Percentiles rank a stretch among this genome's conserved stretches.
phyloP scores from a whole-genome alignment of 2,797 vertebrate species.

The Anisognathus igniventris region DNA sequence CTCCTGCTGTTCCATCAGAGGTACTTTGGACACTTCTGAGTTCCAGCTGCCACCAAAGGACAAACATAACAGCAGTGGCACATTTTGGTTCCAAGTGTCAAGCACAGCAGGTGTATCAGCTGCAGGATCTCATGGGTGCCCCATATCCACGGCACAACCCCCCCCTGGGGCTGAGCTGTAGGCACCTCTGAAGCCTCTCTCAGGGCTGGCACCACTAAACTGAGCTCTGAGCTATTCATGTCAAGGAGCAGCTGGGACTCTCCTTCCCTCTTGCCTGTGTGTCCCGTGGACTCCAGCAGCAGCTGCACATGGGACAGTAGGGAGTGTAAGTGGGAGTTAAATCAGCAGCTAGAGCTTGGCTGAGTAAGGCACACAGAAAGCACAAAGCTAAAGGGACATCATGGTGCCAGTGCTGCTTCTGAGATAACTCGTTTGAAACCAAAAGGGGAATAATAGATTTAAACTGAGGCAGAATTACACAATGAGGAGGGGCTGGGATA shows the following conservation, averaged over 20 bases:
- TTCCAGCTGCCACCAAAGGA: background rate
- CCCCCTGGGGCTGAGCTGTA: background rate
- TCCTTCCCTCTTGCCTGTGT: background rate
- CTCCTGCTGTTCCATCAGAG: background rate
- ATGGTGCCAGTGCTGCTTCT: background rate
- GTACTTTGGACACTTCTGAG: background rate
- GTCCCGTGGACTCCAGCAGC: background rate
- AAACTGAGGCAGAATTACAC: conserved; percentile 36
- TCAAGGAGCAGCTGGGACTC: background rate
- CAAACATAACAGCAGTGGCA: background rate
- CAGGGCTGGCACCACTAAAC: background rate
- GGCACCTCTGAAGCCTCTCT: background rate
- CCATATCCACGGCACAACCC: fast-evolving
- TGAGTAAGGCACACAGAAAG: background rate
- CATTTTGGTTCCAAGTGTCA: background rate
- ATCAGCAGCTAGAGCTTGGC: background rate
- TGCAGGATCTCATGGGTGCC: background rate
- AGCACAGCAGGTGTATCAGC: background rate
- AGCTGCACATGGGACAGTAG: background rate
- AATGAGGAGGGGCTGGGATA: conserved; percentile 29
- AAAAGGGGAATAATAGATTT: conserved; percentile 38
- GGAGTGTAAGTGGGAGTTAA: background rate
- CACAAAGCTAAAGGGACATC: conserved; percentile 7
- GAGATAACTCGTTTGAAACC: conserved; percentile 15
- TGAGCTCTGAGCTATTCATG: background rate